A percentile compares a stretch with the other conserved stretches of the same genome.
Evolutionary conservation across 1,140 invertebrate species (phyloP).

Genomic region (Drosophila sechellia): DNA sequence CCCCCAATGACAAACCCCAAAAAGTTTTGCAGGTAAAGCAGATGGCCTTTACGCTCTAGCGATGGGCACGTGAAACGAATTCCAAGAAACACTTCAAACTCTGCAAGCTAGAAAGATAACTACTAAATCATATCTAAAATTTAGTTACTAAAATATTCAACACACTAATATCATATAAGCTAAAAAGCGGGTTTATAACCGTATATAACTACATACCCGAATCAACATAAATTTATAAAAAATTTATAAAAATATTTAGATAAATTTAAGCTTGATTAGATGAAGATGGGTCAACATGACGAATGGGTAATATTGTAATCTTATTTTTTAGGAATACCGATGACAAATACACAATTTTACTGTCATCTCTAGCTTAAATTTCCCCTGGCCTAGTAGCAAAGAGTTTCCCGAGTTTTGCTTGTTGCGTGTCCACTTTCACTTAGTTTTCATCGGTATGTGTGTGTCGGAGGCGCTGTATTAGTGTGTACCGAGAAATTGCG

Average conservation of each 20-base stretch:
- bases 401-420: slow-evolving; percentile 67
- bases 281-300: no score
- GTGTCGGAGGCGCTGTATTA: slow-evolving; percentile 31
- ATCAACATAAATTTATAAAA: no score
- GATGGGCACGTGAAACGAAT: slow-evolving; percentile 16
- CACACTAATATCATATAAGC: no score
- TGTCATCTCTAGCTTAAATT: slow-evolving; percentile 12
- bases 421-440: slow-evolving; percentile 83
- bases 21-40: slow-evolving; percentile 45
- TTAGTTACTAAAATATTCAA: no score
- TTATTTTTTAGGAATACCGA: no score
- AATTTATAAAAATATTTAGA: no score
- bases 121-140: no score
- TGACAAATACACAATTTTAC: neutral
- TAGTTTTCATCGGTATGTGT: slow-evolving; percentile 40
- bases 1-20: slow-evolving; percentile 64
- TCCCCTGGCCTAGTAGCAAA: slow-evolving; percentile 23
- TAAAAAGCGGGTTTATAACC: no score
- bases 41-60: slow-evolving; percentile 34
- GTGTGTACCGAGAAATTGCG: slow-evolving; percentile 79
- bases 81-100: neutral
- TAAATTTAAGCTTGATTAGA: no score
- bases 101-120: no score
- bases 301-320: no score
- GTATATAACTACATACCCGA: no score